Evolutionary conservation across 1,140 invertebrate species (phyloP).

Genomic region (Protaetia brevitarsis): DNA sequence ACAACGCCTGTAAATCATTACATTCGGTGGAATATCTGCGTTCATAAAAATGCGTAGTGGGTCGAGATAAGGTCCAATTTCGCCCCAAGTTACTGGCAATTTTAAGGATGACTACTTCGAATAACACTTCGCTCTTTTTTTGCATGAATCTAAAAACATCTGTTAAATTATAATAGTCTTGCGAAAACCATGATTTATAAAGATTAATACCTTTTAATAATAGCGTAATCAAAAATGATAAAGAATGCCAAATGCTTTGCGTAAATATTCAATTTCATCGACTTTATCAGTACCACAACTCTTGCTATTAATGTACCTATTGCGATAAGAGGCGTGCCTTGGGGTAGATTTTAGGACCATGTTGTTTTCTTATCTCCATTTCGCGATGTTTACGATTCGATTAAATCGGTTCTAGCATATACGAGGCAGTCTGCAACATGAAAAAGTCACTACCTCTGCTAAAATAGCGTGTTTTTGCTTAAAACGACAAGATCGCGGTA

Average conservation of each 20-base stretch:
- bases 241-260: too few relatives aligned
- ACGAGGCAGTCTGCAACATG: not conserved
- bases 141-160: not conserved
- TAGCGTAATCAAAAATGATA: too few relatives aligned
- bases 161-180: not conserved
- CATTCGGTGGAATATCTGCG: not conserved
- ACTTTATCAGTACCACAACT: too few relatives aligned
- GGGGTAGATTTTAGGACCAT: not conserved
- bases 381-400: not conserved
- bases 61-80: not conserved
- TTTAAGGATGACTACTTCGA: not conserved
- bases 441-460: not conserved
- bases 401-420: not conserved
- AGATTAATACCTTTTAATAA: too few relatives aligned
- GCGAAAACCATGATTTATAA: not conserved
- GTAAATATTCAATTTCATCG: too few relatives aligned
- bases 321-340: not conserved
- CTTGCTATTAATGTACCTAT: not conserved
- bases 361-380: constrained; percentile 8
- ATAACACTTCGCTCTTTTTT: not conserved
- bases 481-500: not conserved
- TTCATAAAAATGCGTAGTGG: not conserved
- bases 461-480: not conserved
- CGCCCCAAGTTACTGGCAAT: not conserved
- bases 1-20: not conserved